These are phyloP conservation scores for Drosophila biarmipes DNA, from an alignment of 1,140 invertebrate species.

Conservation along the genomic window DNA sequence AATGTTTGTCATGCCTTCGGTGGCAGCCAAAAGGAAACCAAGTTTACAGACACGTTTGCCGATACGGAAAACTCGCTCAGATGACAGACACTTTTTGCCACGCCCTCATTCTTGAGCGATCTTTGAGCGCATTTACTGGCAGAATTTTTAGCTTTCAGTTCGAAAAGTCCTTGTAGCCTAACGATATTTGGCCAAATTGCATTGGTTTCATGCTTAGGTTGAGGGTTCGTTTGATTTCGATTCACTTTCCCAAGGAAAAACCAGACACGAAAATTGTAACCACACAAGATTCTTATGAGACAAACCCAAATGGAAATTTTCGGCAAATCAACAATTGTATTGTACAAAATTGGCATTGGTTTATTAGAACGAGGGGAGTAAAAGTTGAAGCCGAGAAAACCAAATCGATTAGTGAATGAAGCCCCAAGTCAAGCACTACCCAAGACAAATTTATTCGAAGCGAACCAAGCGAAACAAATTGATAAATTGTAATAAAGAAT, in stretches of 20 bases:
- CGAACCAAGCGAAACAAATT: conserved; percentile 30
- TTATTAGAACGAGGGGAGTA: conserved; percentile 21
- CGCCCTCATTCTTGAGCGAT: conserved; percentile 45
- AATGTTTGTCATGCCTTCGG: conserved; percentile 29
- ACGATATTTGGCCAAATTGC: conserved; percentile 72
- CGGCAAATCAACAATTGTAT: conserved; percentile 48
- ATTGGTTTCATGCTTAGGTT: conserved; percentile 72
- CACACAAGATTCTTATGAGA: conserved; percentile 69
- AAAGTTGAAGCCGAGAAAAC: conserved; percentile 13
- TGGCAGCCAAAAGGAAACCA: conserved; percentile 32
- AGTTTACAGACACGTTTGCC: conserved; percentile 19
- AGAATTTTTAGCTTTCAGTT: conserved; percentile 47
- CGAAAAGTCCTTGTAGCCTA: conserved; percentile 40
- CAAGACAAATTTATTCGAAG: conserved; percentile 52
- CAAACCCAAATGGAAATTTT: conserved; percentile 39
- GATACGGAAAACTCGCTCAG: conserved; percentile 21
- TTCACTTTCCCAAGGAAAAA: conserved; percentile 50
- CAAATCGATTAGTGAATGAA: conserved; percentile 15
- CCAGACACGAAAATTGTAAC: conserved; percentile 37
- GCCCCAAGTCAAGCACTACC: conserved; percentile 48
- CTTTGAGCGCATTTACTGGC: conserved; percentile 51
- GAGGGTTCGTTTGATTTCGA: conserved; percentile 50
- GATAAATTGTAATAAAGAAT: conserved; percentile 36
- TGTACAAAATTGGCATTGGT: conserved; percentile 55
- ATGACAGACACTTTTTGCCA: conserved; percentile 43